Conservation (phyloP, 2,888 invertebrate genomes). For the Dolichopus griseipennis region DNA sequence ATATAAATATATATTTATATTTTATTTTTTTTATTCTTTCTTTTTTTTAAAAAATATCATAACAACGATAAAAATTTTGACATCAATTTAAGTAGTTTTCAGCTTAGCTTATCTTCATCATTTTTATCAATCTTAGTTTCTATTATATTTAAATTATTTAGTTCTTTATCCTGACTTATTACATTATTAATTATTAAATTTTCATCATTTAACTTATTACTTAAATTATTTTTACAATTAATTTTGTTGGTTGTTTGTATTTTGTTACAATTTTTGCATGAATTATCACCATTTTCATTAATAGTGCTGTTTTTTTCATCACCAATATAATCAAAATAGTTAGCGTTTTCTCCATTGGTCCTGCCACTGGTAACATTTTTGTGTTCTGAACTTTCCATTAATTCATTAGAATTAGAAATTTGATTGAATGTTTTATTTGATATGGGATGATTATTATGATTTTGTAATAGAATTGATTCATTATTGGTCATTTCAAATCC, state of each 20-base stretch:
- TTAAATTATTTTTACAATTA: not conserved
- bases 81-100: constrained; percentile 10
- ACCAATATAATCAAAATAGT: not conserved
- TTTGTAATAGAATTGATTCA: constrained; percentile 1
- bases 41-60: not conserved
- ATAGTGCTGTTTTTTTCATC: not conserved
- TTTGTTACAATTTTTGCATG: not conserved
- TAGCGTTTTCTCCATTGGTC: not conserved
- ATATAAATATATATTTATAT: too few relatives aligned
- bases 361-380: not conserved
- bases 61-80: not conserved
- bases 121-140: constrained; percentile 7
- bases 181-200: not conserved
- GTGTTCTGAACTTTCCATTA: not conserved
- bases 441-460: not conserved
- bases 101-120: constrained; percentile 7
- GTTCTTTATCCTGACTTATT: not conserved
- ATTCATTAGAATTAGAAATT: not conserved
- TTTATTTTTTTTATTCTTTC: not conserved
- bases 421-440: not conserved
- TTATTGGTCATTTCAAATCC: not conserved
- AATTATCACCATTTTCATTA: not conserved
- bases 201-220: not conserved
- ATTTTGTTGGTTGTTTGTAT: not conserved
- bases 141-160: constrained; percentile 2